Conservation (phyloP, 2,888 invertebrate species). For the Pyrocoelia pectoralis region DNA sequence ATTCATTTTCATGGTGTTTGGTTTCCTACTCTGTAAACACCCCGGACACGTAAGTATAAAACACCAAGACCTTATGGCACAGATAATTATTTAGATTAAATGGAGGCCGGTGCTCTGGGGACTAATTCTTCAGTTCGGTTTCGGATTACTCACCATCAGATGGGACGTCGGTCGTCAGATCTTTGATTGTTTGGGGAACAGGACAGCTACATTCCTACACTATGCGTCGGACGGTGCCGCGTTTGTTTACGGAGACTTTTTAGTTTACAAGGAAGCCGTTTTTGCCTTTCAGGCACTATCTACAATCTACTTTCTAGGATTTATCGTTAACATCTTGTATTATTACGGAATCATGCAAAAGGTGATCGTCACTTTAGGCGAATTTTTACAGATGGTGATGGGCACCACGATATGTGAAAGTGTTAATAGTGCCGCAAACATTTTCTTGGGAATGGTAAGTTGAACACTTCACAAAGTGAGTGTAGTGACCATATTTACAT, state of each 20-base stretch:
- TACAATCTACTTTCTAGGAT: constrained; percentile 94
- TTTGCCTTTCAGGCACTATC: constrained; percentile 92
- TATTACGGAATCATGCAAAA: constrained; percentile 90
- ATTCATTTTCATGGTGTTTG: constrained; percentile 66
- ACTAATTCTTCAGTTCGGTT: constrained; percentile 80
- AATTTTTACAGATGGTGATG: constrained; percentile 73
- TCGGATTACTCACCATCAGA: constrained; percentile 86
- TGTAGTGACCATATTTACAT: background rate
- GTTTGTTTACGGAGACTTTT: constrained; percentile 82
- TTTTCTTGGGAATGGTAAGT: constrained; percentile 90
- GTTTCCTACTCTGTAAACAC: constrained; percentile 71
- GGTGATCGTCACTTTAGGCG: constrained; percentile 82
- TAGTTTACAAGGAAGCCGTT: constrained; percentile 66
- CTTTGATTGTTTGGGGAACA: constrained; percentile 70
- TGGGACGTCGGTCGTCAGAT: constrained; percentile 81
- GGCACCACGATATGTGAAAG: constrained; percentile 96
- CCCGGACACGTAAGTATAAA: constrained; percentile 61
- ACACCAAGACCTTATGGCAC: too few species aligned
- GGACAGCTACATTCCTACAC: constrained; percentile 76
- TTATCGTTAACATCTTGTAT: constrained; percentile 88
- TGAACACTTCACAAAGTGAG: background rate
- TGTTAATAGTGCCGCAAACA: constrained; percentile 90
- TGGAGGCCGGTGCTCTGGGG: constrained; percentile 87
- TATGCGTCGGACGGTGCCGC: constrained; percentile 82
- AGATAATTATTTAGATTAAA: constrained; percentile 62